Evolutionary conservation across 2,797 vertebrate genomes (phyloP).

Genomic region (Ambastaia sidthimunki): DNA sequence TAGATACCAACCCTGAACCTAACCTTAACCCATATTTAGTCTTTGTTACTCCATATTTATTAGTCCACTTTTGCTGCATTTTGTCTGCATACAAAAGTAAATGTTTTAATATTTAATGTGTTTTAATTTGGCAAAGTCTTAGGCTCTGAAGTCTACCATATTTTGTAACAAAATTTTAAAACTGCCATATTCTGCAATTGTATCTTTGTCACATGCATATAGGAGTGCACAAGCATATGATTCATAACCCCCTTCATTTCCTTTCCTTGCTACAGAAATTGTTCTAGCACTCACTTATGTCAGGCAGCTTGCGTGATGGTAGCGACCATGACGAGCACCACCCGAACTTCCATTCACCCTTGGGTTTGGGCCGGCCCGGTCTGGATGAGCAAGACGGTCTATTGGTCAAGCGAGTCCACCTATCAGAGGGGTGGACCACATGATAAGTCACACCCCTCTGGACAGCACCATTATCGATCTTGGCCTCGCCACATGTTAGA

Average conservation of each 20-base stretch:
- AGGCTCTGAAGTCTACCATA: too few relatives aligned
- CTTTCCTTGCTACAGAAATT: constrained; percentile 99
- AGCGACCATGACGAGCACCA: constrained; percentile 98
- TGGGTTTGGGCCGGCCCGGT: constrained; percentile 93
- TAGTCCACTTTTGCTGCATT: too few relatives aligned
- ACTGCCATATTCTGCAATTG: not conserved
- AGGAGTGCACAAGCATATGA: constrained; percentile 69
- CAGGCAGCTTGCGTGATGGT: constrained; percentile 98
- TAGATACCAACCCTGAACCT: too few relatives aligned
- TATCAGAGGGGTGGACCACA: constrained; percentile 99
- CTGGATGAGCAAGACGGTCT: constrained; percentile 97
- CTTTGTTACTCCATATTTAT: too few relatives aligned
- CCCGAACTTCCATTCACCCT: constrained; percentile 97
- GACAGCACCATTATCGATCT: constrained; percentile 38
- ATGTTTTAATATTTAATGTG: too few relatives aligned
- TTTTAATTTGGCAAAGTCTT: too few relatives aligned
- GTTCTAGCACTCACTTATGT: constrained; percentile 99
- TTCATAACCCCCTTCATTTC: constrained; percentile 91
- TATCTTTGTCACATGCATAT: constrained; percentile 62
- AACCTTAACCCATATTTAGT: too few relatives aligned
- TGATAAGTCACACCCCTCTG: constrained; percentile 77
- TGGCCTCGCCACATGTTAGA: not conserved
- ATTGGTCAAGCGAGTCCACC: constrained; percentile 96
- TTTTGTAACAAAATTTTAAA: not conserved
- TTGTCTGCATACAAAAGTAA: not conserved